Conservation (phyloP, 2,888 invertebrate genomes). For the Apodemia duryi region DNA sequence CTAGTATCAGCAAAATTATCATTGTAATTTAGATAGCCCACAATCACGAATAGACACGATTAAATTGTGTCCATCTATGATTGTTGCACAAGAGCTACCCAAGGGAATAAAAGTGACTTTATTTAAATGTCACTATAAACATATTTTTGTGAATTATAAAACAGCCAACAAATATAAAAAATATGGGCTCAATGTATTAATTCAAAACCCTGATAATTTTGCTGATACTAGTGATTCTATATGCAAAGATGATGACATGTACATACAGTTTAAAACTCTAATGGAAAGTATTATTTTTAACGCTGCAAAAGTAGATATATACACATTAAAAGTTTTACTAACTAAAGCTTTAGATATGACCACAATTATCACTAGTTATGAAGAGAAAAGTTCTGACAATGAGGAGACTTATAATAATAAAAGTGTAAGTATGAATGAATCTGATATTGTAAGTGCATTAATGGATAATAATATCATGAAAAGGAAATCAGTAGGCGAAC, state of each 20-base stretch:
- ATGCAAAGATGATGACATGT: slow-evolving; percentile 37
- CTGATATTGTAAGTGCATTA: slow-evolving; percentile 40
- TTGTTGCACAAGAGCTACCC: slow-evolving; percentile 40
- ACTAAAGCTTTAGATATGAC: slow-evolving; percentile 53
- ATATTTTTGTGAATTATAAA: slow-evolving; percentile 34
- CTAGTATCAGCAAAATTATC: no score
- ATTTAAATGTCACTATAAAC: slow-evolving; percentile 47
- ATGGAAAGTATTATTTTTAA: slow-evolving; percentile 42
- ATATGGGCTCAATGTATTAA: slow-evolving; percentile 38
- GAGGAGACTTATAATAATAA: slow-evolving; percentile 25
- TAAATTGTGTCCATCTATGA: slow-evolving; percentile 47
- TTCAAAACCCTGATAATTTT: slow-evolving; percentile 33
- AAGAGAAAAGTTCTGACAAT: slow-evolving; percentile 30
- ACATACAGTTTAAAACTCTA: slow-evolving; percentile 46
- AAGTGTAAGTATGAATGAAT: slow-evolving; percentile 33
- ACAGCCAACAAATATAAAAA: slow-evolving; percentile 39
- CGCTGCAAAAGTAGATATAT: slow-evolving; percentile 41
- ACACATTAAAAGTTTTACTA: slow-evolving; percentile 40
- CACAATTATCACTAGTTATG: slow-evolving; percentile 38
- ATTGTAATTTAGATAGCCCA: slow-evolving; percentile 24
- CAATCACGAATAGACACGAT: slow-evolving; percentile 12
- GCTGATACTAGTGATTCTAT: slow-evolving; percentile 21
- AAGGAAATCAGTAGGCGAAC: background rate
- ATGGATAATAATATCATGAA: slow-evolving; percentile 24
- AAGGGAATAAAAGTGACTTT: slow-evolving; percentile 51